Evolutionary conservation across 2,797 vertebrate genomes (phyloP).

Genomic region (Cetoscarus ocellatus): DNA sequence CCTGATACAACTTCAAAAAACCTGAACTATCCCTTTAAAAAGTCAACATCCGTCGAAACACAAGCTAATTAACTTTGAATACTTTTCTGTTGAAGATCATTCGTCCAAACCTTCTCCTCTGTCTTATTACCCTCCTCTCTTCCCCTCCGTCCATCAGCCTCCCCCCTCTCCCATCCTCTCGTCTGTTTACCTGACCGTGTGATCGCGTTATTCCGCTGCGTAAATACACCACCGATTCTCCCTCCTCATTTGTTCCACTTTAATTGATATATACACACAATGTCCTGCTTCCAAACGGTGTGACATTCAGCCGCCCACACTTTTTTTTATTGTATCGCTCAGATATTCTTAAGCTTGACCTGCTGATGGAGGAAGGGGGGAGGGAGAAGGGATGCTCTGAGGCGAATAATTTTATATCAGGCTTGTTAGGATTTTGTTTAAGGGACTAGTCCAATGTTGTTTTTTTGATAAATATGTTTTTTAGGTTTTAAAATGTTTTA

Average conservation of each 20-base stretch:
- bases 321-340: slow-evolving; percentile 29
- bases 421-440: too few species aligned
- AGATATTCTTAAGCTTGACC: slow-evolving; percentile 44
- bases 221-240: slow-evolving; percentile 28
- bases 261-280: slow-evolving; percentile 41
- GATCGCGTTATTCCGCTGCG: slow-evolving; percentile 40
- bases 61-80: too few species aligned
- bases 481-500: too few species aligned
- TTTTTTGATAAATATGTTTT: too few species aligned
- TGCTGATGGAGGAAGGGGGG: slow-evolving; percentile 17
- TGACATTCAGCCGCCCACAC: slow-evolving; percentile 38
- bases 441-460: too few species aligned
- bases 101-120: too few species aligned
- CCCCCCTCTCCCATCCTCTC: not conserved
- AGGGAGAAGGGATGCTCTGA: not conserved
- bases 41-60: too few species aligned
- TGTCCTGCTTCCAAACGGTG: not conserved
- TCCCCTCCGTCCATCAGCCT: not conserved
- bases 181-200: slow-evolving; percentile 36
- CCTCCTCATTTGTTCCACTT: slow-evolving; percentile 16
- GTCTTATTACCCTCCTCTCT: not conserved
- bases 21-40: too few species aligned
- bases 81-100: too few species aligned
- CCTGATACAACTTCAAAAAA: too few species aligned
- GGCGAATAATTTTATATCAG: too few species aligned